phyloP scores from a whole-genome alignment of 2,113 vertebrate genomes.

The Petrocephalus microphthalmus region DNA sequence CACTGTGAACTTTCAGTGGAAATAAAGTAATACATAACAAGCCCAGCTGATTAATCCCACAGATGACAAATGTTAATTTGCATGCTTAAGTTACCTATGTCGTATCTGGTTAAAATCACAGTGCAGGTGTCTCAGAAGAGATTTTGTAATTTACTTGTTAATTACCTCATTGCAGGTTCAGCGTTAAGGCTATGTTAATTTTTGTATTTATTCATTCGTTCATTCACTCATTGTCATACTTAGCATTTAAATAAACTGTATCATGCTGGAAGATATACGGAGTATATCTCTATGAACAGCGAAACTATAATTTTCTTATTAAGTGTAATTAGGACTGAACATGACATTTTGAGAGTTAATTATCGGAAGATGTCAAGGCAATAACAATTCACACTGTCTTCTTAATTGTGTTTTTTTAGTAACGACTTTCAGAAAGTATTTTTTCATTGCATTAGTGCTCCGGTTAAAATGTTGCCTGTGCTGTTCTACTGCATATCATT shows the following conservation, averaged over 20 bases:
- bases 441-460: not conserved
- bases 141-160: not conserved
- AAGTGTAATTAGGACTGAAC: not conserved
- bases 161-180: conserved; percentile 2
- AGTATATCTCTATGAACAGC: not conserved
- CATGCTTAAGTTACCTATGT: not conserved
- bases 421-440: not conserved
- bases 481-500: not conserved
- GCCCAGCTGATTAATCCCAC: not conserved
- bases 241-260: conserved; percentile 8
- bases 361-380: not conserved
- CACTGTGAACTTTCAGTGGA: not conserved
- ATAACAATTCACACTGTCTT: not conserved
- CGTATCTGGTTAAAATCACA: not conserved
- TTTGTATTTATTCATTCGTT: not conserved
- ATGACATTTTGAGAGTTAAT: conserved; percentile 1
- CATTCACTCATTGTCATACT: not conserved
- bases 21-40: not conserved
- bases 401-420: not conserved
- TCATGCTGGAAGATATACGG: not conserved
- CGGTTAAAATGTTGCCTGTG: not conserved
- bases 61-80: conserved; percentile 2
- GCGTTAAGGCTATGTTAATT: not conserved
- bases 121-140: not conserved
- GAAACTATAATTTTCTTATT: not conserved